phyloP scores from a whole-genome alignment of 2,888 invertebrate species.

The Andrena camellia region DNA sequence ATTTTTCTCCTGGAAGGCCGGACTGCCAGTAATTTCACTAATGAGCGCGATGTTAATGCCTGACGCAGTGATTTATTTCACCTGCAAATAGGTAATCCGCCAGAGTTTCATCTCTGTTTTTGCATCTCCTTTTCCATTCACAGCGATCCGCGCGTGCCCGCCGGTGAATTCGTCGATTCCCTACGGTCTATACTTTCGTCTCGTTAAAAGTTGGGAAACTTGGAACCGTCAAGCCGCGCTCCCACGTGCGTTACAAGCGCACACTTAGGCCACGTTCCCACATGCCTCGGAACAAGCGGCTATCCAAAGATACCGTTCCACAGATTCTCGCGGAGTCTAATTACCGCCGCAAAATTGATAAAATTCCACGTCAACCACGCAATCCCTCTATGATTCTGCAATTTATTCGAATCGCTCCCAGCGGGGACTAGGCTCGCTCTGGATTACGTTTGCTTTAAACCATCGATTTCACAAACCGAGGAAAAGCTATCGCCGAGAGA shows the following conservation, averaged over 20 bases:
- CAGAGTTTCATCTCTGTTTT: background rate
- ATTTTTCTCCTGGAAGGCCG: conserved; percentile 32
- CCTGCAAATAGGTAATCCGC: conserved; percentile 2
- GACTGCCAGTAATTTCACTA: conserved; percentile 29
- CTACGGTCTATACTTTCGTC: background rate
- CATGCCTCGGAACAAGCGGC: background rate
- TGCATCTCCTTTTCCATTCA: background rate
- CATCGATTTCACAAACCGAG: background rate
- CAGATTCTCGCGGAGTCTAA: too few relatives aligned
- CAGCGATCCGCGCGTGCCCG: background rate
- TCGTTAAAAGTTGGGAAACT: background rate
- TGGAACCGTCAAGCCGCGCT: background rate
- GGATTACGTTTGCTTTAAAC: too few relatives aligned
- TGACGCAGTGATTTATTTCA: conserved; percentile 16
- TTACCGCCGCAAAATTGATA: too few relatives aligned
- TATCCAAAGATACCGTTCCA: too few relatives aligned
- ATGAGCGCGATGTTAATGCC: conserved; percentile 31
- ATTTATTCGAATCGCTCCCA: too few relatives aligned
- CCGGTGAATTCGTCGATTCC: background rate
- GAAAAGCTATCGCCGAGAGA: background rate
- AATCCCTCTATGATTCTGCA: too few relatives aligned
- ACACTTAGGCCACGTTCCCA: background rate
- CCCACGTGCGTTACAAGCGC: background rate
- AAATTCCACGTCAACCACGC: too few relatives aligned
- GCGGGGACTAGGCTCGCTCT: too few relatives aligned